phyloP scores from a whole-genome alignment of 30 jellyfish, hydroid and myxozoan genomes.

The Cassiopea xamachana region DNA sequence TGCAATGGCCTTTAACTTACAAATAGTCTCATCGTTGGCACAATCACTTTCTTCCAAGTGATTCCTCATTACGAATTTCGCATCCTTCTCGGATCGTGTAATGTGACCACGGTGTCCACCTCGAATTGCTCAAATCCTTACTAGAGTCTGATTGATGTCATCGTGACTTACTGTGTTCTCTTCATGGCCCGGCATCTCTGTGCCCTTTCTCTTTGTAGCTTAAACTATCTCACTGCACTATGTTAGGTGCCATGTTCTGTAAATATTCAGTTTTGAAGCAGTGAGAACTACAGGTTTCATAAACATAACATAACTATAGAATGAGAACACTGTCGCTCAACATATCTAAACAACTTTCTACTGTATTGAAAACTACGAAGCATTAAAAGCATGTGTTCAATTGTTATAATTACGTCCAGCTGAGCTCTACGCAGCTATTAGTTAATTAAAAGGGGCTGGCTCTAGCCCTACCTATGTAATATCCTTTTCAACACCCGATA shows the following conservation, averaged over 20 bases:
- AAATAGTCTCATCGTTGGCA: constrained; percentile 12
- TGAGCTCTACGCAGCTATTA: background rate
- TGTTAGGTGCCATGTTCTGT: constrained; percentile 55
- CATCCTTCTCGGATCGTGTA: constrained; percentile 15
- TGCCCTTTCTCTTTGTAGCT: background rate
- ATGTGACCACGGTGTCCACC: constrained; percentile 23
- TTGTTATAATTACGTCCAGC: background rate
- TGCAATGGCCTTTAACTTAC: constrained; percentile 3
- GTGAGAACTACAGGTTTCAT: background rate
- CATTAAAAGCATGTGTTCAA: background rate
- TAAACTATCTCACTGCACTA: background rate
- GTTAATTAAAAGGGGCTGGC: background rate
- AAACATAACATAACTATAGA: background rate
- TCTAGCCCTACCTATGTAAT: background rate
- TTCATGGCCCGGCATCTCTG: constrained; percentile 7
- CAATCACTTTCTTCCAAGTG: constrained; percentile 13
- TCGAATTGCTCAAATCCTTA: constrained; percentile 29
- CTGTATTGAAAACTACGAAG: too few species aligned
- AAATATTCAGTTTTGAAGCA: background rate
- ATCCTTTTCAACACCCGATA: background rate
- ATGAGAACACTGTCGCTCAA: background rate
- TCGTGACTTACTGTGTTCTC: constrained; percentile 25
- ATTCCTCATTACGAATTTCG: background rate
- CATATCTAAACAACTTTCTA: background rate
- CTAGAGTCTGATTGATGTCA: constrained; percentile 5